Evolutionary conservation across 2,113 vertebrate species (phyloP).

Genomic region (Serinus canaria): DNA sequence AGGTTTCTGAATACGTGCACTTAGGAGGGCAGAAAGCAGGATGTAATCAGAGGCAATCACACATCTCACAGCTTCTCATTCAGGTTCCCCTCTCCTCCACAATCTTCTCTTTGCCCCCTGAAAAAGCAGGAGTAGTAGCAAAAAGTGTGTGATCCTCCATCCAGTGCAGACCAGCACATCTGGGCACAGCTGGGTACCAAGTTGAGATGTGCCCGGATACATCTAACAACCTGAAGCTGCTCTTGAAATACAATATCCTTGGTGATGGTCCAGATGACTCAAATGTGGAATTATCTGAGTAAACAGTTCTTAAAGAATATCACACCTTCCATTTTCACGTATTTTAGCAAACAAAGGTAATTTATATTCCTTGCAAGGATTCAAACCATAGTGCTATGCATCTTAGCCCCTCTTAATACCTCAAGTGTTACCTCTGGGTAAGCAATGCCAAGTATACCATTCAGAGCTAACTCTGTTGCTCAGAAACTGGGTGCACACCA

Average conservation of each 20-base stretch:
- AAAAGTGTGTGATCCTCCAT: background rate
- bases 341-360: background rate
- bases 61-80: background rate
- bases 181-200: too few species aligned
- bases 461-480: background rate
- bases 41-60: background rate
- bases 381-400: background rate
- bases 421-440: background rate
- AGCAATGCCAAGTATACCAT: background rate
- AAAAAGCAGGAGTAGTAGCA: background rate
- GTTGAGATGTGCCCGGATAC: background rate
- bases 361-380: background rate
- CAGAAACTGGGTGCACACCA: background rate
- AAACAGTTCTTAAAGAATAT: background rate
- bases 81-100: background rate
- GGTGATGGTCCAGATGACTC: background rate
- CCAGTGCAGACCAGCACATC: background rate
- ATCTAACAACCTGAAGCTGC: background rate
- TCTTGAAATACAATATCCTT: background rate
- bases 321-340: background rate
- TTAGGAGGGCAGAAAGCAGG: background rate
- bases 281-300: background rate
- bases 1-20: fast-evolving
- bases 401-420: background rate
- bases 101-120: background rate